phyloP scores from a whole-genome alignment of 2,888 invertebrate genomes.

The Tipula helvola region DNA sequence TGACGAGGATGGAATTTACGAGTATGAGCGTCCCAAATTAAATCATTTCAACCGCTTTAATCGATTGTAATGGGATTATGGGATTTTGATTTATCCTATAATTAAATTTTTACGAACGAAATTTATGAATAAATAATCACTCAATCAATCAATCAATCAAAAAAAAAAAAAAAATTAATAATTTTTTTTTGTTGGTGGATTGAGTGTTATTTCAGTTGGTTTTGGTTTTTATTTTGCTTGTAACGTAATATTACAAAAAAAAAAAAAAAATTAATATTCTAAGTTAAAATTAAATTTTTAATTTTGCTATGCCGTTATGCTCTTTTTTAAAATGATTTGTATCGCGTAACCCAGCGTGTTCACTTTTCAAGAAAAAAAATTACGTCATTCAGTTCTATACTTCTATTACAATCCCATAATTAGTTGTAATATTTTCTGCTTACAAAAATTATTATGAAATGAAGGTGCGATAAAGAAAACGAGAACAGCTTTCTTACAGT shows the following conservation, averaged over 20 bases:
- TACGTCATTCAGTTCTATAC: neutral
- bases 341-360: no score
- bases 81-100: neutral
- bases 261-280: neutral
- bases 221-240: neutral
- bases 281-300: neutral
- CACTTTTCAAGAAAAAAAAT: neutral
- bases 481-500: neutral
- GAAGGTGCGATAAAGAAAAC: neutral
- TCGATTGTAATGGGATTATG: neutral
- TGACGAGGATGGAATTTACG: neutral
- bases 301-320: neutral
- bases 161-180: neutral
- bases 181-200: neutral
- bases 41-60: neutral
- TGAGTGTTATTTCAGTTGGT: neutral
- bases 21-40: neutral
- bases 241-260: neutral
- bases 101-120: neutral
- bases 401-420: neutral
- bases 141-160: neutral
- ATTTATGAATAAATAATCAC: neutral
- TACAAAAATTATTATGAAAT: neutral
- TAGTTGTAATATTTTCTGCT: neutral
- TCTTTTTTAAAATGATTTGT: no score